These are phyloP conservation scores for Orthonyx spaldingii DNA, from an alignment of 2,113 vertebrate species.

Conservation along the genomic window DNA sequence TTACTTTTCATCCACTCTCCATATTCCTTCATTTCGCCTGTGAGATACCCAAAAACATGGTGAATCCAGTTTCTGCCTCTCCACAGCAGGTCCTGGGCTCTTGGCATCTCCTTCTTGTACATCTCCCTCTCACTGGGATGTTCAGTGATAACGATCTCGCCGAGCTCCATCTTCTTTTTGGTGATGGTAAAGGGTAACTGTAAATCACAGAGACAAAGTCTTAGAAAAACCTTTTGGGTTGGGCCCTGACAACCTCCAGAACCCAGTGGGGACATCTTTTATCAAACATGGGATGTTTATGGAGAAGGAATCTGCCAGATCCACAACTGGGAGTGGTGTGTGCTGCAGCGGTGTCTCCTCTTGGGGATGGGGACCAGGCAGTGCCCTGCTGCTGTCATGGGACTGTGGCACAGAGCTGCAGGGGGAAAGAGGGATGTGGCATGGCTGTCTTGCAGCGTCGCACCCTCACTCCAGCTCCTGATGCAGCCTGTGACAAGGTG, in stretches of 20 bases:
- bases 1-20: conserved; percentile 78
- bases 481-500: not conserved
- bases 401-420: not conserved
- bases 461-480: not conserved
- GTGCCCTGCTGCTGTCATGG: not conserved
- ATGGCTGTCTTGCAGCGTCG: not conserved
- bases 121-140: not conserved
- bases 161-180: conserved; percentile 58
- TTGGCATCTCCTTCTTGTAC: not conserved
- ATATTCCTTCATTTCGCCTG: conserved; percentile 73
- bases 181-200: not conserved
- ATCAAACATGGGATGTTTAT: not conserved
- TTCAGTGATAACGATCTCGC: conserved; percentile 36
- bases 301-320: not conserved
- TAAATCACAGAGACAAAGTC: not conserved
- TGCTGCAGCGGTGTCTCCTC: not conserved
- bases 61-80: not conserved
- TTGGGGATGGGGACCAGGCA: not conserved
- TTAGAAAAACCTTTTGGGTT: not conserved
- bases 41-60: conserved; percentile 45
- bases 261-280: rapidly evolving
- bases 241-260: not conserved
- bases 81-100: not conserved
- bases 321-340: not conserved
- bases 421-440: rapidly evolving